phyloP scores from a whole-genome alignment of 2,888 invertebrate genomes.

The Hydrotaea diabolus region DNA sequence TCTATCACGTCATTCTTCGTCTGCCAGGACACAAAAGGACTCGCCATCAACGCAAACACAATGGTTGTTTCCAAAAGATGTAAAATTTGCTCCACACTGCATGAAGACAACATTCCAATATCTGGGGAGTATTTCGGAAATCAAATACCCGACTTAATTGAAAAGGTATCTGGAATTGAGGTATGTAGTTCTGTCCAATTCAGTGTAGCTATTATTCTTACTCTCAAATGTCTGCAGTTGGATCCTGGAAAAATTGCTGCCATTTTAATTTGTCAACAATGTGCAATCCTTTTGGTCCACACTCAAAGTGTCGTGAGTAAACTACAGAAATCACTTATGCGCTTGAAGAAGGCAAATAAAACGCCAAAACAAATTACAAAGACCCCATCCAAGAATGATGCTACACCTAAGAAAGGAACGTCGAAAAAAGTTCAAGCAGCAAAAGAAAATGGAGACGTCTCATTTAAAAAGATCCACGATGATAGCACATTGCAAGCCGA shows the following conservation, averaged over 20 bases:
- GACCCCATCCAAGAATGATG: neutral
- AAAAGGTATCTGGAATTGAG: slow-evolving; percentile 45
- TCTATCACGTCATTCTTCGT: no score
- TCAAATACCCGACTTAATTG: slow-evolving; percentile 42
- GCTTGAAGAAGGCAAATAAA: slow-evolving; percentile 21
- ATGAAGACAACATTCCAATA: slow-evolving; percentile 46
- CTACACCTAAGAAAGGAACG: neutral
- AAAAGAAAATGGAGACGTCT: neutral
- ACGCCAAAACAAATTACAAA: neutral
- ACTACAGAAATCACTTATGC: slow-evolving; percentile 26
- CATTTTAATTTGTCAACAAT: slow-evolving; percentile 46
- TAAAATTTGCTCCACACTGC: slow-evolving; percentile 49
- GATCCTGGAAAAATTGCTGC: slow-evolving; percentile 43
- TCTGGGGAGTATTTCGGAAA: slow-evolving; percentile 55
- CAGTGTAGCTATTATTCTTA: neutral
- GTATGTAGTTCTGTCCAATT: slow-evolving; percentile 9
- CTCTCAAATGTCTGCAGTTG: slow-evolving; percentile 37
- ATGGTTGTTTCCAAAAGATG: slow-evolving; percentile 63
- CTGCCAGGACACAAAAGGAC: no score
- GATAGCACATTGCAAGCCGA: neutral
- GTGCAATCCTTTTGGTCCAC: slow-evolving; percentile 43
- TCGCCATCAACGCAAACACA: no score
- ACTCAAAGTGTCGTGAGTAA: slow-evolving; percentile 41
- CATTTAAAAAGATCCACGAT: slow-evolving; percentile 5
- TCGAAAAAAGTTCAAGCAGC: neutral